Evolutionary conservation across 1,140 invertebrate genomes (phyloP).

Genomic region (Anastrepha obliqua): DNA sequence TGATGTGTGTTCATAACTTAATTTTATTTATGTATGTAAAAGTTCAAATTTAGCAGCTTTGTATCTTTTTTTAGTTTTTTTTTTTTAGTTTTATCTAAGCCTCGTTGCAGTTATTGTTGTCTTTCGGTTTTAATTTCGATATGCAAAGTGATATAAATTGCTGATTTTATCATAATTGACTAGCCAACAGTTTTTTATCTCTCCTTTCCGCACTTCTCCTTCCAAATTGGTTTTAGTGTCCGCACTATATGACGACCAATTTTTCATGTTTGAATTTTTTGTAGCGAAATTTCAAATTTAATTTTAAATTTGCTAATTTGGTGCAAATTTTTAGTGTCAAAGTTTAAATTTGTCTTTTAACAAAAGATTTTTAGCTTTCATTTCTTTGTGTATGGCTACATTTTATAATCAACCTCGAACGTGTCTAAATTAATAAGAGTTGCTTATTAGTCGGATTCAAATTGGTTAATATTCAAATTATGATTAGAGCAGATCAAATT

Average conservation of each 20-base stretch:
- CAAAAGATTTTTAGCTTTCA: too few species aligned
- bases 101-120: background rate
- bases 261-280: background rate
- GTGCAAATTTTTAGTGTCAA: constrained; percentile 7
- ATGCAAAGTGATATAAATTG: background rate
- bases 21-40: constrained; percentile 26
- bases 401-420: too few species aligned
- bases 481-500: too few species aligned
- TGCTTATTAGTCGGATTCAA: too few species aligned
- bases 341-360: background rate
- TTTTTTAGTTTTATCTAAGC: background rate
- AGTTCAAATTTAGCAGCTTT: background rate
- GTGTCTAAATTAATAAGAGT: too few species aligned
- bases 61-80: background rate
- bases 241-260: background rate
- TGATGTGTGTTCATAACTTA: constrained; percentile 1
- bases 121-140: constrained; percentile 4
- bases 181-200: background rate
- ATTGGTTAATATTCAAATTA: too few species aligned
- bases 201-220: background rate
- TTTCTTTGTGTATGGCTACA: too few species aligned
- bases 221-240: background rate
- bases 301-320: background rate
- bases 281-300: background rate
- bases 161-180: constrained; percentile 19